Base-by-base conservation (phyloP, 2,888 invertebrate genomes). In the Eupithecia subumbrata region DNA sequence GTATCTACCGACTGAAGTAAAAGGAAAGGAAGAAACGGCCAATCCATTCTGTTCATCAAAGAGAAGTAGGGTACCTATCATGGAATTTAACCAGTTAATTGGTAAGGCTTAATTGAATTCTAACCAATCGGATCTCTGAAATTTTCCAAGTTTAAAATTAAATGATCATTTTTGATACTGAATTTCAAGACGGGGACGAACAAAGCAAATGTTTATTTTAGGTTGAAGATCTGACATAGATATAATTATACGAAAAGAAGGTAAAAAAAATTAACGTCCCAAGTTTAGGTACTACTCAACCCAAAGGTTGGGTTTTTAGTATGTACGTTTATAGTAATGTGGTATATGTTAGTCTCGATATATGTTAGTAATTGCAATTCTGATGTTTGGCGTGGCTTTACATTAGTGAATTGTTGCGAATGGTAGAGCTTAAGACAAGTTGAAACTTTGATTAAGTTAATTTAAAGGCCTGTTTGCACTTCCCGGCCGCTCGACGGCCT, bases 361-460 rank as follows among this genome's bases (percentile, higher is more conserved):
- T 7, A 7, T 37, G 7, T 37, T 37, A 37, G 11, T 9, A 40
- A 40, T 11, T 40, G 40, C 11, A 40, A 40, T 30, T 22, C 22
- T 14, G 60, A 0, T 63, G 14, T 30, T 7, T 63, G 30, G 12
- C 30, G 63, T 63, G 16, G 2, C 25, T 25, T 25, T 25, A 60
- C 7, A 30, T 45, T 77, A 82, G 82, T 81, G 84, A 87, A 85
- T 84, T 84, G 81, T 83, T 82, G 81, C 78, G 81, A 84, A 80
- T 71, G 79, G 86, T 87, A 60, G 12, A 70, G 71, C 83, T 83
- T 5, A 81, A 86, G 87, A 84, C 83, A 86, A 84, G 85, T 81
- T 83, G 81, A 80, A 84, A 86, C 83, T 89, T 90, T 80, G 80
- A 76, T 82, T 88, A 89, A 91, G 90, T 90, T 86, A 90, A 91